phyloP scores from a whole-genome alignment of 2,113 vertebrate species.

The Circaetus cinerascens region DNA sequence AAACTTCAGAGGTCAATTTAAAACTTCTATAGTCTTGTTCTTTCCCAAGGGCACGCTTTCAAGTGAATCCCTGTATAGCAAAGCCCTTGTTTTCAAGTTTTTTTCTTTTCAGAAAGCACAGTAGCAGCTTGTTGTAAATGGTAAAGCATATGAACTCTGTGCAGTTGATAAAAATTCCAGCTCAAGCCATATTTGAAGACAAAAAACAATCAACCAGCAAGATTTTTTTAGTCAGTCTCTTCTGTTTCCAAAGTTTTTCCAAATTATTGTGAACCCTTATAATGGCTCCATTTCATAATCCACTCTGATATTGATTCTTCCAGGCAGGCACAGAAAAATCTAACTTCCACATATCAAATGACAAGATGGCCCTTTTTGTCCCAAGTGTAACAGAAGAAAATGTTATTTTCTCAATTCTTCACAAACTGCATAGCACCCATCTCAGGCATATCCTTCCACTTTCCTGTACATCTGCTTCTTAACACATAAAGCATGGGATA shows the following conservation, averaged over 20 bases:
- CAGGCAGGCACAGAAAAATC: neutral
- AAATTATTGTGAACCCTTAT: neutral
- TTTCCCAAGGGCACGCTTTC: slow-evolving; percentile 27
- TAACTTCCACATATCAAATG: neutral
- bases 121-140: neutral
- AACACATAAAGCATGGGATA: neutral
- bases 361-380: neutral
- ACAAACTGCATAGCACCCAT: neutral
- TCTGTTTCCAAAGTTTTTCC: neutral
- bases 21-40: neutral
- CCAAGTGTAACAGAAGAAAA: neutral
- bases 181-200: neutral
- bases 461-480: neutral
- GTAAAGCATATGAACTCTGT: neutral
- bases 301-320: neutral
- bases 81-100: neutral
- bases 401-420: neutral
- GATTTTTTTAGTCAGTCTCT: neutral
- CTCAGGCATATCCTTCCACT: neutral
- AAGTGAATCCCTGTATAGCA: neutral
- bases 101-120: slow-evolving; percentile 19
- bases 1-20: neutral
- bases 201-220: neutral
- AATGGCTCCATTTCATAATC: neutral
- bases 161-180: neutral